Percentiles rank a stretch among this genome's conserved stretches.
These are phyloP conservation scores for Leuctra nigra DNA, from an alignment of 2,888 invertebrate species.

Conservation along the genomic window DNA sequence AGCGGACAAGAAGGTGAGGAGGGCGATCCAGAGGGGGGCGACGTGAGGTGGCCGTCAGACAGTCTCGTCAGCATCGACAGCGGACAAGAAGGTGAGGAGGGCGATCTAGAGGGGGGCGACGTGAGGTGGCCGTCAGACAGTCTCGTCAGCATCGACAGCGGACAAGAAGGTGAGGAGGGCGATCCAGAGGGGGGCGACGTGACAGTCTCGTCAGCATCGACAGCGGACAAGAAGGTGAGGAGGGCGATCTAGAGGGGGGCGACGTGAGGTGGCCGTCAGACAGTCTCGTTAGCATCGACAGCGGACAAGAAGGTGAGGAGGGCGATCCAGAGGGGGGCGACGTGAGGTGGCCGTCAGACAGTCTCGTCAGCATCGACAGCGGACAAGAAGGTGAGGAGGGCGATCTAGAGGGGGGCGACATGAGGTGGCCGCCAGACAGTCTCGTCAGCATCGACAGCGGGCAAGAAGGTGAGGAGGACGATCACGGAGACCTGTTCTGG, in stretches of 20 bases:
- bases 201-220: conserved; percentile 29
- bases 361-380: no score
- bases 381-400: no score
- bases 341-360: no score
- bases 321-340: no score
- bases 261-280: conserved; percentile 19
- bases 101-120: not conserved
- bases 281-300: conserved; percentile 30
- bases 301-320: conserved; percentile 32
- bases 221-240: conserved; percentile 32
- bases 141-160: conserved; percentile 31
- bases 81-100: conserved; percentile 31
- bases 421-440: no score
- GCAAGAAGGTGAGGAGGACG: no score
- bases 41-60: conserved; percentile 10
- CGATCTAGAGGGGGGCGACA: no score
- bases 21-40: not conserved
- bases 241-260: no score
- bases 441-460: no score
- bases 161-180: conserved; percentile 30
- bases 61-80: conserved; percentile 31
- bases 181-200: not conserved
- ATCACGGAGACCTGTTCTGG: no score
- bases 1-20: conserved; percentile 32
- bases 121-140: conserved; percentile 21